Percentiles rank a stretch among this genome's conserved stretches.
These are phyloP conservation scores for Diplolepis rosae DNA, from an alignment of 2,888 invertebrate species.

Conservation along the genomic window DNA sequence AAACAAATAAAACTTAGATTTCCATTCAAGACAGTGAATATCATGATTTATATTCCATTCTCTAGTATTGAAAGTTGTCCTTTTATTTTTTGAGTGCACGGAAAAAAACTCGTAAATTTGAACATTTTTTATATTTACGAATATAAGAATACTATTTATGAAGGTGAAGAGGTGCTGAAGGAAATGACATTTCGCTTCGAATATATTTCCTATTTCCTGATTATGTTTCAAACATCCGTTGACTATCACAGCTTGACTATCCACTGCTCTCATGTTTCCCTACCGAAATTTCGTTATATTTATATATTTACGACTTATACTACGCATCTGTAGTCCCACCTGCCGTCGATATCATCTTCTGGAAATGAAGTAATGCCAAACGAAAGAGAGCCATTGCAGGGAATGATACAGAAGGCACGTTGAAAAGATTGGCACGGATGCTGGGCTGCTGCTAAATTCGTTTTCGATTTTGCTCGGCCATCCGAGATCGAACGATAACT, in stretches of 20 bases:
- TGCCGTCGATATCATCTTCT: slow-evolving; percentile 40
- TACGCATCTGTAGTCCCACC: slow-evolving; percentile 30
- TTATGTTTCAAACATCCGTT: slow-evolving; percentile 29
- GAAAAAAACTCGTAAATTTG: no score
- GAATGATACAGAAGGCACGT: slow-evolving; percentile 21
- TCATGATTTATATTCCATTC: no score
- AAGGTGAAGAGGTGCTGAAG: background rate
- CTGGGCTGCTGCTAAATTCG: slow-evolving; percentile 21
- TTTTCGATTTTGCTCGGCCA: slow-evolving; percentile 24
- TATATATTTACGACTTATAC: slow-evolving; percentile 35
- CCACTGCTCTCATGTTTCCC: background rate
- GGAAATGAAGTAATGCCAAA: slow-evolving; percentile 32
- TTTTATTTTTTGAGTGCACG: no score
- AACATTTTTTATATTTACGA: no score
- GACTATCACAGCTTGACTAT: background rate
- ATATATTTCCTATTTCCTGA: slow-evolving; percentile 38
- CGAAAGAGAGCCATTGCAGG: slow-evolving; percentile 30
- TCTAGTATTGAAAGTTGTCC: no score
- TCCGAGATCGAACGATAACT: slow-evolving; percentile 25
- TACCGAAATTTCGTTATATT: no score
- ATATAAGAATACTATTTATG: background rate
- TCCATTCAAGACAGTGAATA: no score
- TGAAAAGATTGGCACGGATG: slow-evolving; percentile 29
- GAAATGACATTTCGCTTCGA: slow-evolving; percentile 40
- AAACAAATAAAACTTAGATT: no score